Percentiles rank a stretch among this genome's conserved stretches.
These are phyloP conservation scores for Chiroxiphia lanceolata DNA, from an alignment of 2,797 vertebrate genomes.

Conservation along the genomic window DNA sequence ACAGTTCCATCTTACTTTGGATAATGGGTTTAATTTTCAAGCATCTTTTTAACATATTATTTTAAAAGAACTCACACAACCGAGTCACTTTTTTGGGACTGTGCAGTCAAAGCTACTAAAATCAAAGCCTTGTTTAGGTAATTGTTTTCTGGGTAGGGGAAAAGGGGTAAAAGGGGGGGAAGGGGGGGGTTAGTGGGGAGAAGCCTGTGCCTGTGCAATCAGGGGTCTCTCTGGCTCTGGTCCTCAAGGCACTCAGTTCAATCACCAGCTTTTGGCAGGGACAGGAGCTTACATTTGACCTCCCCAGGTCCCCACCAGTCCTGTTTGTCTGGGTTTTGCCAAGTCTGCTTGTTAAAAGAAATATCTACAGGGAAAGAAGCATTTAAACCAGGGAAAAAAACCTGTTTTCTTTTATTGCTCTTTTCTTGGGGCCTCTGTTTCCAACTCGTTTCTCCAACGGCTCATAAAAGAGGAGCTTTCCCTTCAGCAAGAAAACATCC, in stretches of 20 bases:
- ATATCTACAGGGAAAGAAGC: not conserved
- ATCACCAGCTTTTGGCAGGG: not conserved
- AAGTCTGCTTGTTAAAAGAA: not conserved
- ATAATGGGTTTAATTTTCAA: not conserved
- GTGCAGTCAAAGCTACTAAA: not conserved
- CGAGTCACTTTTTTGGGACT: not conserved
- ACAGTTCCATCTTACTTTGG: not conserved
- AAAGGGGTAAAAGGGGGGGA: too few relatives aligned
- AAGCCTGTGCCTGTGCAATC: not conserved
- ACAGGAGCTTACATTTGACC: not conserved
- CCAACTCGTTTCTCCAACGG: not conserved
- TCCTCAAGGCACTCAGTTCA: not conserved
- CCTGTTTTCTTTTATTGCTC: not conserved
- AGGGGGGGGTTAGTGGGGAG: not conserved
- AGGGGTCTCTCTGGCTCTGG: not conserved
- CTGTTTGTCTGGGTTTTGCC: not conserved
- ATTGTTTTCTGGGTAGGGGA: not conserved
- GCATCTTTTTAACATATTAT: not conserved
- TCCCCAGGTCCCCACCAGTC: not conserved
- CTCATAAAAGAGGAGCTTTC: not conserved
- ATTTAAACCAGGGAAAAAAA: not conserved
- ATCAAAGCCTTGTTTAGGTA: not conserved
- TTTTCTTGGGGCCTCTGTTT: not conserved
- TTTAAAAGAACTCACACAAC: not conserved
- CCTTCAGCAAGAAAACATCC: fast-evolving